These are phyloP conservation scores for Erannis defoliaria DNA, from an alignment of 2,888 invertebrate genomes.

Conservation along the genomic window DNA sequence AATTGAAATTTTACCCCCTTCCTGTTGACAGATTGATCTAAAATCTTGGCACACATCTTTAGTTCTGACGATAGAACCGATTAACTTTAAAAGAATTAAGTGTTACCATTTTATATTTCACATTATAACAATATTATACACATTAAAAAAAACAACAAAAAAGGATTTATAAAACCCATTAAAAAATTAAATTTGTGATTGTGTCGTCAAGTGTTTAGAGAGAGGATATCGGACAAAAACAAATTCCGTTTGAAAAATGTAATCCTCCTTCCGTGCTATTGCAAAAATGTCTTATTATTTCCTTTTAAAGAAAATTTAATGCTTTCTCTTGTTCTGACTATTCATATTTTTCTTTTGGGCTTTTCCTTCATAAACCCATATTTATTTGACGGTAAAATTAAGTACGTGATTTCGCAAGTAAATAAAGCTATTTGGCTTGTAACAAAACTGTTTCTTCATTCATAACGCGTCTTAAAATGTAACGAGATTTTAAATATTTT, in stretches of 20 bases:
- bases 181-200: neutral
- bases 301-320: conserved; percentile 10
- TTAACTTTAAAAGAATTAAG: too few relatives aligned
- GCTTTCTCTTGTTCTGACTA: conserved; percentile 1
- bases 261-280: conserved; percentile 7
- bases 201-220: neutral
- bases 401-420: neutral
- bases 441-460: neutral
- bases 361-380: neutral
- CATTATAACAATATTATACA: too few relatives aligned
- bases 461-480: neutral
- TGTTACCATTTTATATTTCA: too few relatives aligned
- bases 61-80: too few relatives aligned
- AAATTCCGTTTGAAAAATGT: conserved; percentile 2
- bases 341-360: conserved; percentile 8
- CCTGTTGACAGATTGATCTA: too few relatives aligned
- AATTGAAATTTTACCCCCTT: too few relatives aligned
- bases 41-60: too few relatives aligned
- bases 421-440: neutral
- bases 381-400: conserved; percentile 3
- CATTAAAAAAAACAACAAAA: neutral
- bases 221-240: neutral
- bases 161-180: neutral
- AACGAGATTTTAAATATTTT: neutral
- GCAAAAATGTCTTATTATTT: conserved; percentile 4